Percentiles rank a stretch among this genome's conserved stretches.
Evolutionary conservation across 2,797 vertebrate species (phyloP).

Genomic region (Crenichthys baileyi): DNA sequence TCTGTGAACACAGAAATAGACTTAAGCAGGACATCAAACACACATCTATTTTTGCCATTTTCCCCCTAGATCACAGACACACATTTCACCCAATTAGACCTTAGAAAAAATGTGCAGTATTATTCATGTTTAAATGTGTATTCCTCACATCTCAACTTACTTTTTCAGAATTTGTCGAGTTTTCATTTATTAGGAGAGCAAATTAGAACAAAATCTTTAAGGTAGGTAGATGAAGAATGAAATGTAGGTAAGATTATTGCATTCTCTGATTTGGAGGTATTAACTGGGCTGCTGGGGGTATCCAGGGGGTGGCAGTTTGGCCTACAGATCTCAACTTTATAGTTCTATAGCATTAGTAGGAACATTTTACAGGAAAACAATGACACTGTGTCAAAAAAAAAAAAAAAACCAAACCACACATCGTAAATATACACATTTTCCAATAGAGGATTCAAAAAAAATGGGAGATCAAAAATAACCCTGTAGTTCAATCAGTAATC

Average conservation of each 20-base stretch:
- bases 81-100: background rate
- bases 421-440: too few relatives aligned
- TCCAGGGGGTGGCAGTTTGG: background rate
- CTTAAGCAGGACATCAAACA: background rate
- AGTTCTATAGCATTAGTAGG: background rate
- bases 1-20: slow-evolving; percentile 77
- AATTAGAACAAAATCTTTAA: background rate
- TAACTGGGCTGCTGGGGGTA: background rate
- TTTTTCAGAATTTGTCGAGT: background rate
- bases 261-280: background rate
- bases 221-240: background rate
- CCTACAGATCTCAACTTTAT: background rate
- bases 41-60: background rate
- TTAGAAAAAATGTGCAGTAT: too few relatives aligned
- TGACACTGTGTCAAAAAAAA: background rate
- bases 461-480: background rate
- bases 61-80: background rate
- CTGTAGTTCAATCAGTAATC: background rate
- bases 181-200: background rate
- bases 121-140: background rate
- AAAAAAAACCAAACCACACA: too few relatives aligned
- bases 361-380: background rate
- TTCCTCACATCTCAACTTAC: background rate
- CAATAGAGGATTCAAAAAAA: too few relatives aligned
- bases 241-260: background rate